A percentile compares a stretch with the other conserved stretches of the same genome.
Conservation (phyloP, 2,888 invertebrate species). For the Myopa tessellatipennis region DNA sequence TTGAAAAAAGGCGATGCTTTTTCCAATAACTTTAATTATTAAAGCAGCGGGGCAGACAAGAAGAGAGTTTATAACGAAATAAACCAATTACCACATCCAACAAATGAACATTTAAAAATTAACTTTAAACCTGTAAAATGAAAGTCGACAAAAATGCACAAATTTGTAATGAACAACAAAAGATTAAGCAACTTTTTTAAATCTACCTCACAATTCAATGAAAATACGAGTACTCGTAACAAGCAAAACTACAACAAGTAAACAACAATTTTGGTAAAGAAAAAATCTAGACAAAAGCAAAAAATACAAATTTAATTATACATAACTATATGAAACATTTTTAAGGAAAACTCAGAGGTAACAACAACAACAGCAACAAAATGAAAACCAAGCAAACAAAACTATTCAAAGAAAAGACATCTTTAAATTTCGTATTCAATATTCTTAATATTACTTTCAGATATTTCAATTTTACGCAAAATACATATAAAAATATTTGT, state of each 20-base stretch:
- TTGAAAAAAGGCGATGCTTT: too few species aligned
- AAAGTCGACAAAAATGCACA: slow-evolving; percentile 8
- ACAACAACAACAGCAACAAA: background rate
- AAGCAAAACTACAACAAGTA: background rate
- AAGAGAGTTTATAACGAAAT: too few species aligned
- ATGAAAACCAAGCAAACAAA: background rate
- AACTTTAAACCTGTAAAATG: background rate
- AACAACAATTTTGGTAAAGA: background rate
- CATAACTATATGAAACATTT: too few species aligned
- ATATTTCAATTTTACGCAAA: slow-evolving; percentile 12
- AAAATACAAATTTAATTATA: background rate
- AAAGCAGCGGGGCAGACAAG: too few species aligned
- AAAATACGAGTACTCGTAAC: slow-evolving; percentile 12
- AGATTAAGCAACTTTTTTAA: slow-evolving; percentile 5
- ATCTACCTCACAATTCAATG: slow-evolving; percentile 31
- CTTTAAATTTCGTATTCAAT: background rate
- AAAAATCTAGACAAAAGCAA: background rate
- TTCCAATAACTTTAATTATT: too few species aligned
- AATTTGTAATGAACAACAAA: slow-evolving; percentile 7
- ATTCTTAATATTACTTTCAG: slow-evolving; percentile 3
- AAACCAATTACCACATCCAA: too few species aligned
- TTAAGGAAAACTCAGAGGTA: too few species aligned
- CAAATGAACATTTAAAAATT: too few species aligned
- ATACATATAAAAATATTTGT: slow-evolving; percentile 12
- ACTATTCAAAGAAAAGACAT: background rate